Conservation (phyloP, 2,113 vertebrate species). For the Mesocricetus auratus region DNA sequence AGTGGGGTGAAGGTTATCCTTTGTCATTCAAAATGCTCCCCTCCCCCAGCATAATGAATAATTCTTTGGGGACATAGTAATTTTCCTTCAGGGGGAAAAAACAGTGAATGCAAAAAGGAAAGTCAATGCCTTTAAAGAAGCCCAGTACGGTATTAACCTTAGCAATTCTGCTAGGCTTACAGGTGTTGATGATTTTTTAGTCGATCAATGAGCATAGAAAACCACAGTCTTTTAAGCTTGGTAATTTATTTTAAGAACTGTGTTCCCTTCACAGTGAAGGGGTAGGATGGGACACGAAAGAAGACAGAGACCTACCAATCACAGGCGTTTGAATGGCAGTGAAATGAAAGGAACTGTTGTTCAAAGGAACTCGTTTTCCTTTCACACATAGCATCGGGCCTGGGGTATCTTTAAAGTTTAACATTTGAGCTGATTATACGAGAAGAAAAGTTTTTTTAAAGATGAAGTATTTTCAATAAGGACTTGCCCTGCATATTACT, state of each 20-base stretch:
- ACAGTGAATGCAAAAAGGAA: constrained; percentile 60
- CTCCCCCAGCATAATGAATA: constrained; percentile 43
- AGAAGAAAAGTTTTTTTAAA: background rate
- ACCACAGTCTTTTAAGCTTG: constrained; percentile 68
- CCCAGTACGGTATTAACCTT: constrained; percentile 77
- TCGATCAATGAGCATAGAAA: constrained; percentile 63
- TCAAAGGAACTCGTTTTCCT: constrained; percentile 69
- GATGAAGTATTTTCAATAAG: background rate
- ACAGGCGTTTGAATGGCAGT: constrained; percentile 59
- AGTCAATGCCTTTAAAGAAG: constrained; percentile 75
- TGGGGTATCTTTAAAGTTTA: constrained; percentile 59
- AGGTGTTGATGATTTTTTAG: constrained; percentile 81
- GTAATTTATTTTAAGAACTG: constrained; percentile 82
- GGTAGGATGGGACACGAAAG: background rate
- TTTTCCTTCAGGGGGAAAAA: background rate
- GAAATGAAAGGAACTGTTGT: constrained; percentile 68
- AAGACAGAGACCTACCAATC: constrained; percentile 49
- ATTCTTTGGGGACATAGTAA: constrained; percentile 35
- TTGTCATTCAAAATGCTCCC: constrained; percentile 61
- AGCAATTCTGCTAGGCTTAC: constrained; percentile 78
- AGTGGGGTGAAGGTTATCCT: constrained; percentile 84
- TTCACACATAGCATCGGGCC: background rate
- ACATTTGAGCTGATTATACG: constrained; percentile 56
- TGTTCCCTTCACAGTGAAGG: constrained; percentile 71
- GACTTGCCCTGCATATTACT: background rate